Evolutionary conservation across 2,113 vertebrate genomes (phyloP).

Genomic region (Spermophilus dauricus): DNA sequence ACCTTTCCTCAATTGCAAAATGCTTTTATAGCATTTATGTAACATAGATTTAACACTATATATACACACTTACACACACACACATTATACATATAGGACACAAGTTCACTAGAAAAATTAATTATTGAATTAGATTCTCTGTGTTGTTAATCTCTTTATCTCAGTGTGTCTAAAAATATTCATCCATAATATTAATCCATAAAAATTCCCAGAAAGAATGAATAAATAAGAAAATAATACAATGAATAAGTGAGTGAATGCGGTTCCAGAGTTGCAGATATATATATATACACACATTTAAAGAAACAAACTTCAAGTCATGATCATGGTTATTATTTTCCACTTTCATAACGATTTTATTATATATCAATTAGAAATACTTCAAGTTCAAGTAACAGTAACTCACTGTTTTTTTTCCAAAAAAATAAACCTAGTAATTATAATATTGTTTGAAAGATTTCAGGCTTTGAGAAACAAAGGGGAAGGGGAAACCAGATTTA

Average conservation of each 20-base stretch:
- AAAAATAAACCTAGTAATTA: background rate
- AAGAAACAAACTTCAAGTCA: background rate
- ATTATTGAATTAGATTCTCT: background rate
- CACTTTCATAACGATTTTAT: background rate
- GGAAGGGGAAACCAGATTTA: background rate
- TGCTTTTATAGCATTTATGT: background rate
- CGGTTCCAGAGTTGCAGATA: background rate
- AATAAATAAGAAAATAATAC: background rate
- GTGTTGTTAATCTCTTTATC: background rate
- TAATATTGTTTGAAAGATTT: background rate
- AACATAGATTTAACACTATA: background rate
- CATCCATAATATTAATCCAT: background rate
- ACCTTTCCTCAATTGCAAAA: background rate
- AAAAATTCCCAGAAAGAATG: background rate
- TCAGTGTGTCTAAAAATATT: background rate
- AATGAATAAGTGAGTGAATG: background rate
- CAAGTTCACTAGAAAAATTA: conserved; percentile 22
- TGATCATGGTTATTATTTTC: background rate
- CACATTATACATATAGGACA: no score
- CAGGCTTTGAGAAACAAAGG: background rate
- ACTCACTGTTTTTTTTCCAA: background rate
- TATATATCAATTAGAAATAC: background rate
- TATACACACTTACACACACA: no score
- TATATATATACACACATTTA: background rate
- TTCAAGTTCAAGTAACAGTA: background rate